Base-by-base conservation (phyloP, 2,797 vertebrate genomes). In the Aplochiton taeniatus region DNA sequence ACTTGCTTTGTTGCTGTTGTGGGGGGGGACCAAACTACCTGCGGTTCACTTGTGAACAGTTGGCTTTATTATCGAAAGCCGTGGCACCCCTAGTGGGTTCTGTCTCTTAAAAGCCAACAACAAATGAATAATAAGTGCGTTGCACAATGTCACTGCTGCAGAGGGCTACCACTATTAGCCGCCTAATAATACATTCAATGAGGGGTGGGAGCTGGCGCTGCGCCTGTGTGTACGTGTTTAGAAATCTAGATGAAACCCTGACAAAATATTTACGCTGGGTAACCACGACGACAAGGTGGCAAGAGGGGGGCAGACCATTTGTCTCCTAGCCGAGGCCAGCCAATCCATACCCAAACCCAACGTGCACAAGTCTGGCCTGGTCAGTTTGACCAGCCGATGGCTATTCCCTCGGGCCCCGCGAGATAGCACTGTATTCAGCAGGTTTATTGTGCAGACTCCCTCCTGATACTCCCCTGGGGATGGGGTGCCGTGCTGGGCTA, bases 391-490 rank as follows among this genome's bases (percentile, higher is more conserved):
- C 70, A 49, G 67, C 20, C 61, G 12, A 43, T 69, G 69, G 47
- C 68, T 64, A 69, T 76, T 76, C 76, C 65, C 60, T 59, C 68
- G 49, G 56, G 16, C 69, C 17, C 71, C 72, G 59, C 65, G 77
- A 50, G 69, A 88, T 87, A 85, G 85, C 78, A 78, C 82, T 58
- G 76, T 87, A 81, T 91, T 94, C 91, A 93, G 91, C 92, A 93
- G 84, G 90, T 93, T 92, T 83, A 92, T 93, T 93, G 92, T 93
- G 85, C 49, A 47, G 42, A 75, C 57, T 65, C 72, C 81, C 79
- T 83, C 75, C 86, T 83, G 82, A 76, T 75, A 73, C 70, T 73
- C 82, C 73, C 16, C 4, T 10, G 42, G 71, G 81, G 64, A 55
- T 78, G 81, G 84, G 83, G 79, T 79, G 80, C 51, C 57, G 79